phyloP scores from a whole-genome alignment of 2,888 invertebrate genomes.

The Noctua janthe region DNA sequence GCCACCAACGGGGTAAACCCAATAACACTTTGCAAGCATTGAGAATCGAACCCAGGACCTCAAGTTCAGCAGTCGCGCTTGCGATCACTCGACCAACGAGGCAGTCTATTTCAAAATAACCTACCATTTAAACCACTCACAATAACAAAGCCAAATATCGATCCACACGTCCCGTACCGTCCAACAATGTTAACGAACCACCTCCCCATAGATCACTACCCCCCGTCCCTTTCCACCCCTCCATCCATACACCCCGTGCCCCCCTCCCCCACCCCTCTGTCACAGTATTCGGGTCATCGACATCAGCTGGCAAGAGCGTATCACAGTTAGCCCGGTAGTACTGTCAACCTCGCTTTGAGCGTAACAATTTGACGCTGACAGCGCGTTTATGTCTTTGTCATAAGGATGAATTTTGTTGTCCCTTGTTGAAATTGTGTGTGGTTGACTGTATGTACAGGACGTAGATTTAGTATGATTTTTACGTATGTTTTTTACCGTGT shows the following conservation, averaged over 20 bases:
- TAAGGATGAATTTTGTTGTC: not conserved
- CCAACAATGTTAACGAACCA: constrained; percentile 66
- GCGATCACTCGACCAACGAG: no score
- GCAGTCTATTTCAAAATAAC: not conserved
- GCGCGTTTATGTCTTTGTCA: not conserved
- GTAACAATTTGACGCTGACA: not conserved
- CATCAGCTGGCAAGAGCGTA: constrained; percentile 69
- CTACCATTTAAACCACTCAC: not conserved
- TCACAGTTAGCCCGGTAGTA: constrained; percentile 35
- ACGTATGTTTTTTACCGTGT: not conserved
- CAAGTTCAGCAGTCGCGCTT: no score
- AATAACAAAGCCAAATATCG: constrained; percentile 13
- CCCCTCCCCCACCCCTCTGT: constrained; percentile 54
- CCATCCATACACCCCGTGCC: constrained; percentile 15
- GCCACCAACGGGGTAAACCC: no score
- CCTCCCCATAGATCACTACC: constrained; percentile 57
- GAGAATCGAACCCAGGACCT: no score
- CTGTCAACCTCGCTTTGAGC: not conserved
- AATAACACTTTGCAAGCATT: no score
- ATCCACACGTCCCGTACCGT: constrained; percentile 40
- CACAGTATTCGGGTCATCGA: constrained; percentile 80
- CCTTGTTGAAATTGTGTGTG: not conserved
- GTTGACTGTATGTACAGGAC: not conserved
- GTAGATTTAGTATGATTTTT: constrained; percentile 2
- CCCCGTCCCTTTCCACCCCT: constrained; percentile 21